phyloP scores from a whole-genome alignment of 2,888 invertebrate species.

The Orthosia incerta region DNA sequence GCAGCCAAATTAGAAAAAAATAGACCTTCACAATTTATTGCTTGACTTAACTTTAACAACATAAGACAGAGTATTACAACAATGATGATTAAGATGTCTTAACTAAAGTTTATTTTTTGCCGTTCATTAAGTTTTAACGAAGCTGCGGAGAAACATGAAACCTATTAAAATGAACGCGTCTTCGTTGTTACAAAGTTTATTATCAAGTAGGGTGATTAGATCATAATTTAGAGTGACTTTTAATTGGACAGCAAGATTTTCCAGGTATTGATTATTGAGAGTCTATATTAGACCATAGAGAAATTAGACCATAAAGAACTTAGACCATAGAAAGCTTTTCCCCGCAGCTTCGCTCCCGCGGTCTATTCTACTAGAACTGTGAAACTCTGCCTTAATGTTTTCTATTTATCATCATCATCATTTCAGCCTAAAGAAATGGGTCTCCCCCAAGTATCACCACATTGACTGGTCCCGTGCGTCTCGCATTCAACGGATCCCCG shows the following conservation, averaged over 20 bases:
- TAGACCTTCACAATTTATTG: slow-evolving; percentile 43
- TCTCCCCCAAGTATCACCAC: too few species aligned
- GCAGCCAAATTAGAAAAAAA: slow-evolving; percentile 42
- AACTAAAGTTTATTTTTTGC: slow-evolving; percentile 64
- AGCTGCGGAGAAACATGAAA: slow-evolving; percentile 59
- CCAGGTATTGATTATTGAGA: too few species aligned
- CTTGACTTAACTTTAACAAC: slow-evolving; percentile 39
- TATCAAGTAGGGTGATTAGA: slow-evolving; percentile 43
- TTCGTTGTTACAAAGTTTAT: slow-evolving; percentile 28
- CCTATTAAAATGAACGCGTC: slow-evolving; percentile 60
- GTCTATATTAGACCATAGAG: too few species aligned
- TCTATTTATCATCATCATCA: too few species aligned
- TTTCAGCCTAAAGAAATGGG: too few species aligned
- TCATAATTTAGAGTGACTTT: slow-evolving; percentile 25
- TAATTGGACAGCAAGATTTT: background rate
- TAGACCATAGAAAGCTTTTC: too few species aligned
- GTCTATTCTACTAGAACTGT: too few species aligned
- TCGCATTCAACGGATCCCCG: too few species aligned
- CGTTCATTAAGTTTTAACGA: slow-evolving; percentile 68
- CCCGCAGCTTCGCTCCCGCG: too few species aligned
- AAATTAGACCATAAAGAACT: too few species aligned
- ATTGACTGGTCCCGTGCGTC: too few species aligned
- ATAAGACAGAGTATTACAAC: slow-evolving; percentile 56
- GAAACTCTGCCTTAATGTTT: too few species aligned
- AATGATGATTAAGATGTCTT: slow-evolving; percentile 63